Evolutionary conservation across 2,888 invertebrate species (phyloP).

Genomic region (Drosophila putrida): DNA sequence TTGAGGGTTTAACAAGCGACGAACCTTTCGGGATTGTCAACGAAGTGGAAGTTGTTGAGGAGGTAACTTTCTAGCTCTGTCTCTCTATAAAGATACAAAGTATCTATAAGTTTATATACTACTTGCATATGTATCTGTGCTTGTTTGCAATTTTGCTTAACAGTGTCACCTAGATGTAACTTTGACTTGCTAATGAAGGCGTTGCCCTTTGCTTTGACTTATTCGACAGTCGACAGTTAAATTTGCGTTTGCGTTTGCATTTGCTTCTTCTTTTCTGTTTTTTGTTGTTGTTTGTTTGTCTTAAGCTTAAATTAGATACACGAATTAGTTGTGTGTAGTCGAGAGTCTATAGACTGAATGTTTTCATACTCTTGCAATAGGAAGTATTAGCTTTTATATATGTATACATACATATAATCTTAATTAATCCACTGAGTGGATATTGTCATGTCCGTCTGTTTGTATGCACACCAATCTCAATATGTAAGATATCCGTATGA

Average conservation of each 20-base stretch:
- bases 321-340: slow-evolving; percentile 7
- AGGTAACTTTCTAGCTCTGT: slow-evolving; percentile 67
- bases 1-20: slow-evolving; percentile 59
- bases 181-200: slow-evolving; percentile 51
- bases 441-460: too few species aligned
- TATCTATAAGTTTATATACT: not conserved
- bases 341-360: not conserved
- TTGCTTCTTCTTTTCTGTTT: not conserved
- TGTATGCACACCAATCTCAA: too few species aligned
- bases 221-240: slow-evolving; percentile 7
- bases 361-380: not conserved
- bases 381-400: too few species aligned
- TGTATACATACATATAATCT: too few species aligned
- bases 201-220: slow-evolving; percentile 41
- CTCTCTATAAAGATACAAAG: not conserved
- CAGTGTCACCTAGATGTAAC: slow-evolving; percentile 23
- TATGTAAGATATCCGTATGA: too few species aligned
- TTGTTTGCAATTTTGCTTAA: slow-evolving; percentile 12
- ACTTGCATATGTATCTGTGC: not conserved
- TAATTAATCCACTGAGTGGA: too few species aligned
- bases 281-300: not conserved
- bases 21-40: slow-evolving; percentile 67
- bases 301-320: slow-evolving; percentile 10
- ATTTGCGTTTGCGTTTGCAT: slow-evolving; percentile 4
- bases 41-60: slow-evolving; percentile 74